Evolutionary conservation across 1,140 invertebrate species (phyloP), one percentile per base, ranked within the genome.

Genomic region (Hylaeus volcanicus): DNA sequence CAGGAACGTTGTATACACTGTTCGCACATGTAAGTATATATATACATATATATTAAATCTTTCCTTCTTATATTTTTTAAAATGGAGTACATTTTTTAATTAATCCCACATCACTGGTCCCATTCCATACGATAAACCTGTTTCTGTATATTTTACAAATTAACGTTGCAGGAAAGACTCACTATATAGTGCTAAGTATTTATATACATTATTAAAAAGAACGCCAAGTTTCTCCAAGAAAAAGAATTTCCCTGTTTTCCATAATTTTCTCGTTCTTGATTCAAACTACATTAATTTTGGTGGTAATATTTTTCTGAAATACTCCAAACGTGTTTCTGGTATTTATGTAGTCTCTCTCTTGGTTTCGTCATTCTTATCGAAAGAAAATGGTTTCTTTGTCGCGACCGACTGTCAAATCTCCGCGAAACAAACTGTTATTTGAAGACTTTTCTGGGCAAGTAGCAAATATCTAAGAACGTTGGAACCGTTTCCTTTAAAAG

Each of bases 31-130:
- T 90, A 89, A 88, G 88, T 90, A 88, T 81, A 82, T 79, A 60
- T 89, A 87, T 90, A 89, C 87, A 89, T 90, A 88, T 81, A 82
- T 79, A 90, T 77, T 84, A 89, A 89, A 90, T 75, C 74, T 86
- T 88, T 84, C 80, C 77, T 73, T 89, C 87, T 88, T 89, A 88
- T 88, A 90, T 89, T 90, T 90, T 90, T 76, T 90, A 86, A 79
- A 84, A 78, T 58, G 53, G n/a, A 45, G 5, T 60, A 45, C 74
- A n/a, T 82, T 78, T 51, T 39, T 74, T 65, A n/a, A 71, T 72
- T n/a, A 4, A 70, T 12, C 15, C 12, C n/a, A 0, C 5, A 56
- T 12, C 0, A 9, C 45, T 45, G 15, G 1, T 2, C 0, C 14
- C 45, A 45, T 51, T 61, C 11, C 48, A 2, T 37, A 9, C 37